Conservation (phyloP, 2,888 invertebrate species). For the Spisula solida region DNA sequence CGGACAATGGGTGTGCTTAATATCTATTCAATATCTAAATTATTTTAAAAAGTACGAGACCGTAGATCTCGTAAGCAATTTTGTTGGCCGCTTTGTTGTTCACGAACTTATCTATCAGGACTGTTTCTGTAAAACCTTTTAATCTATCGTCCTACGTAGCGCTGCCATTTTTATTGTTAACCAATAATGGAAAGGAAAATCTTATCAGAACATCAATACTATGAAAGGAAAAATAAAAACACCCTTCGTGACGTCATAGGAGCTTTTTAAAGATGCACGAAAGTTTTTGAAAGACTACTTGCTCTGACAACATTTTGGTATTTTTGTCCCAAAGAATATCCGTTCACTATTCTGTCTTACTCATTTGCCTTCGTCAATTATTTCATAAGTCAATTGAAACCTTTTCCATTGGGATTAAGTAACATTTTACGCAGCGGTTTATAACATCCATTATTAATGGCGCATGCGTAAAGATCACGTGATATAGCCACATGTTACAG, state of each 20-base stretch:
- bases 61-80: no score
- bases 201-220: not conserved
- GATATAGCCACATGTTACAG: constrained; percentile 29
- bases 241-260: not conserved
- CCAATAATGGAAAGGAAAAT: not conserved
- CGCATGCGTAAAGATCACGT: constrained; percentile 60
- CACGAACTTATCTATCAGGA: no score
- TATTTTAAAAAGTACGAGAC: no score
- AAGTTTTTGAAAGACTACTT: not conserved
- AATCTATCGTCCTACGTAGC: not conserved
- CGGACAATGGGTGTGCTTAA: no score
- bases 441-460: constrained; percentile 59
- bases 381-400: constrained; percentile 62
- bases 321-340: not conserved
- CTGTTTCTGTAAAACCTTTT: not conserved
- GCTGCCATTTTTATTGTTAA: not conserved
- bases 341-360: constrained; percentile 23
- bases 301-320: not conserved
- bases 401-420: constrained; percentile 68
- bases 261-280: not conserved
- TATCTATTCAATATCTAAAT: no score
- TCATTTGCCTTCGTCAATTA: constrained; percentile 55
- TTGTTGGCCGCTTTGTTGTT: no score
- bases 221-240: not conserved
- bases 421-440: constrained; percentile 58